Evolutionary conservation across 2,113 vertebrate species (phyloP), one percentile per base, ranked within the genome.

Genomic region (Spea multiplicata): DNA sequence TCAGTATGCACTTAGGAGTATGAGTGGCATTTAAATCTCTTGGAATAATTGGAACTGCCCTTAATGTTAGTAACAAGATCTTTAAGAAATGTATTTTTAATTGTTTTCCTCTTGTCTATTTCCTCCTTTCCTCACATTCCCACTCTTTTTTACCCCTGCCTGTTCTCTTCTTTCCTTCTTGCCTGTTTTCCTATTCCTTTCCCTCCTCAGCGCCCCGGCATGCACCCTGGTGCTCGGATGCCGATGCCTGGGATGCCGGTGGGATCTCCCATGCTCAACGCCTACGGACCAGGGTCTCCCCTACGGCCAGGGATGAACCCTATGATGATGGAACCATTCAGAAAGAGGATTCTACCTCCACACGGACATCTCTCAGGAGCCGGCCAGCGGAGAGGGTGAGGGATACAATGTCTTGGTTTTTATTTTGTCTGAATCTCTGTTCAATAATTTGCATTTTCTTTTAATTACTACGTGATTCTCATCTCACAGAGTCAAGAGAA

Each of bases 281-380:
- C 93, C 0, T 99, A 94, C 0, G 91, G 95, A 74, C 85, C 95
- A 64, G 89, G 88, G 3, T 88, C 97, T 86, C 84, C 94, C 0
- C 88, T 97, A 90, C 88, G 97, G 55, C 90, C 94, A 0, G 94
- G 93, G 66, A 95, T 99, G 92, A 93, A 94, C 6, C 95, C 93
- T 65, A 84, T 93, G 0, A 86, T 93, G 86, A 94, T 97, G 95
- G 97, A 98, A 16, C 88, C 94, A 13, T 94, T 95, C 13, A 91
- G 97, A 83, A 99, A 98, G 83, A 93, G 97, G 10, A 92, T 97
- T 82, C 93, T 98, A 17, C 86, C 88, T 16, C 91, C 92, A n/a
- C 95, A 96, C 84, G 90, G 93, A 52, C 95, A 96, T 81, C 94
- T 92, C 0, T 92, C 92, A 0, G 84, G 94, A 86, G 88, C 93